A percentile compares a stretch with the other conserved stretches of the same genome.
phyloP scores from a whole-genome alignment of 1,140 invertebrate species.

The Drosophila mauritiana region DNA sequence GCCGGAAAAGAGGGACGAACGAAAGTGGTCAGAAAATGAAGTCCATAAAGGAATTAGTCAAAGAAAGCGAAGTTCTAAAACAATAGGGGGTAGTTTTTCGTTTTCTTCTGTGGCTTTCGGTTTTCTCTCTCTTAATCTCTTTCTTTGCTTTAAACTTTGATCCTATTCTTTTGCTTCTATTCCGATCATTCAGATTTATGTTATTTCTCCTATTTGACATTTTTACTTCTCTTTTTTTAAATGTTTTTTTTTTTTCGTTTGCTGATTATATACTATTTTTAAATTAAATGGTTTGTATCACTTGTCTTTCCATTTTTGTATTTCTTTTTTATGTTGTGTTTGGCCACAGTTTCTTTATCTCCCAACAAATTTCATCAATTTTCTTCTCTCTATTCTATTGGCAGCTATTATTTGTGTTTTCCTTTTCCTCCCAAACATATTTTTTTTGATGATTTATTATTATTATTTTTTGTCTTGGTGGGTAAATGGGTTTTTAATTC shows the following conservation, averaged over 20 bases:
- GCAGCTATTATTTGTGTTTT: conserved; percentile 13
- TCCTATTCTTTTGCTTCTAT: background rate
- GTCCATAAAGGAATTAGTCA: too few relatives aligned
- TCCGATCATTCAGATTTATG: too few relatives aligned
- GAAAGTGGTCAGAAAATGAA: background rate
- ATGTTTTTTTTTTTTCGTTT: background rate
- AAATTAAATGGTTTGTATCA: too few relatives aligned
- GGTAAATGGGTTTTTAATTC: conserved; percentile 19
- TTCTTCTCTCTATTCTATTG: background rate
- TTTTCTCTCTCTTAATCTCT: background rate
- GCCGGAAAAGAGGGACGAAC: background rate
- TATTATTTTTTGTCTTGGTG: conserved; percentile 6
- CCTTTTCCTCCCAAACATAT: background rate
- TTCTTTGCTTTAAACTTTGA: background rate
- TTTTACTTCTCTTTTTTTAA: background rate
- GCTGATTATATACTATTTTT: too few relatives aligned
- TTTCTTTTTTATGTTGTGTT: background rate
- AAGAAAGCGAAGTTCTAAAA: background rate
- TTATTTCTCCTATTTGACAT: too few relatives aligned
- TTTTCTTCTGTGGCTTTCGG: background rate
- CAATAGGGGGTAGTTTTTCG: background rate
- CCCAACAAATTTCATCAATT: background rate
- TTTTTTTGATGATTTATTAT: background rate
- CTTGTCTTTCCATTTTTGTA: background rate
- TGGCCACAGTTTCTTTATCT: background rate